These are phyloP conservation scores for cat (Felis catus) DNA, from an alignment of 2,113 vertebrate species.

Conservation along the genomic window DNA sequence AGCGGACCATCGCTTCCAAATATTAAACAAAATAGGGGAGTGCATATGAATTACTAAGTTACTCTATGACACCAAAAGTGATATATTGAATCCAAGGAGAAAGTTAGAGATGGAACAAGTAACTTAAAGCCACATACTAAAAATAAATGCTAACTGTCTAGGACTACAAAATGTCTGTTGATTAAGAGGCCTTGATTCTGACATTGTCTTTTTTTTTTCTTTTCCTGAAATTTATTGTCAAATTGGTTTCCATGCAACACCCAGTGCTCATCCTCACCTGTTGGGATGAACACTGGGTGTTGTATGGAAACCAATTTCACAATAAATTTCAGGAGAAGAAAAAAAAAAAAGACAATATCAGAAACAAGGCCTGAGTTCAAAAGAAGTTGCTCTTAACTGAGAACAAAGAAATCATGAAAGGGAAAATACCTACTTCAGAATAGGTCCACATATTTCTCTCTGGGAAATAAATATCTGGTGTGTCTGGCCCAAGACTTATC, in stretches of 20 bases:
- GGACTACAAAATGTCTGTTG: neutral
- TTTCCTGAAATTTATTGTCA: no score
- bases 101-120: neutral
- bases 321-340: no score
- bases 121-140: neutral
- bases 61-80: neutral
- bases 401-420: neutral
- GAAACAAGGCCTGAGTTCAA: neutral
- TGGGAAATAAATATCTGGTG: neutral
- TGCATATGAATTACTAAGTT: neutral
- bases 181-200: neutral
- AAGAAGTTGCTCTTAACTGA: neutral
- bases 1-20: neutral
- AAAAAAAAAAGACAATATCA: neutral
- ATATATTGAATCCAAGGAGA: neutral
- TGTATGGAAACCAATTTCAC: no score
- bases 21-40: neutral
- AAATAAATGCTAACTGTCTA: neutral
- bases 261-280: no score
- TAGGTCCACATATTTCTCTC: neutral
- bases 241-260: no score
- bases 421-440: neutral
- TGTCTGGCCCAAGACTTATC: neutral
- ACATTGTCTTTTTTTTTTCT: no score
- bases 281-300: no score